Base-by-base conservation (phyloP, 2,888 invertebrate species). In the Prostheceraeus crozeri region DNA sequence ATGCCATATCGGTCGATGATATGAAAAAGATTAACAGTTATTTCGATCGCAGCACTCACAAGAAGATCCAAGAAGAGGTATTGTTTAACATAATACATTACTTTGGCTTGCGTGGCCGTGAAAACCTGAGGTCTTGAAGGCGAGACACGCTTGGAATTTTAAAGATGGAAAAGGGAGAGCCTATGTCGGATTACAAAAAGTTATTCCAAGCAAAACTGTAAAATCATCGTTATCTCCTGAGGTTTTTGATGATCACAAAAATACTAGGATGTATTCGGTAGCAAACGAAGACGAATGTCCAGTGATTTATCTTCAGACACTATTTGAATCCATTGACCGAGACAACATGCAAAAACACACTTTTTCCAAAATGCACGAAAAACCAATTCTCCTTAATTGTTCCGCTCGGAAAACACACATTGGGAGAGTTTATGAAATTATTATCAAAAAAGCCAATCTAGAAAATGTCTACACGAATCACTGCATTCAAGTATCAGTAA, bases 61-160 rank as follows among this genome's bases (percentile, higher is more conserved):
- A 40, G 14, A 40, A 40, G 40, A 23, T 40, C 16, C 40, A 40
- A 40, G 40, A 40, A 40, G 40, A 40, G 40, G 40, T 40, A 19
- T 40, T 40, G 16, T 40, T 40, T 16, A 40, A 40, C 21, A 19
- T 40, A 23, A 40, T 40, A 23, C 8, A 19, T 8, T 19, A 40
- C 21, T 40, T 40, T 16, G 40, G 40, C 14, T 6, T 40, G 40
- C 8, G 16, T 6, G 40, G 40, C 14, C 14, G 16, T 6, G 40
- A 40, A 40, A 40, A 40, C 40, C 40, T 40, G 19, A 40, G 40
- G 40, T 40, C 40, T 40, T 14, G 14, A 40, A 14, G 8, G 40
- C 16, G 19, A 40, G 40, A 40, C 21, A 40, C 40, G 16, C 21
- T 40, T 40, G 19, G 19, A 14, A 40, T 40, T 16, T 14, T 19